Evolutionary conservation across 2,797 vertebrate genomes (phyloP), one percentile per base, ranked within the genome.

Genomic region (Anabacerthia variegaticeps): DNA sequence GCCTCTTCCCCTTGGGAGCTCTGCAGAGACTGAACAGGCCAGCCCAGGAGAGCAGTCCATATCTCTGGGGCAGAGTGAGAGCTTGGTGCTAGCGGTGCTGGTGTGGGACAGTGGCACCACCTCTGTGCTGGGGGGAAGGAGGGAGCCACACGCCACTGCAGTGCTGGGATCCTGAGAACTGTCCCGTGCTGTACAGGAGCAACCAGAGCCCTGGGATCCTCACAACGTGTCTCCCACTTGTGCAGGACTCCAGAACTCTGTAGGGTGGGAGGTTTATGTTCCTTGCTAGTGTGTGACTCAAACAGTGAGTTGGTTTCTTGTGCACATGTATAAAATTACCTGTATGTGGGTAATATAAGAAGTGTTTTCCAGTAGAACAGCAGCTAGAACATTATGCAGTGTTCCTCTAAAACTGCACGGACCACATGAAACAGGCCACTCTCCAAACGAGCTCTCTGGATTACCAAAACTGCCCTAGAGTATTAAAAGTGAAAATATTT

Each of bases 101-200:
- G 52, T 20, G 12, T 32, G 52, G 30, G 52, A 13, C 30, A 54
- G 52, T 9, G 12, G 52, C 52, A 54, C 30, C 32, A 32, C 30
- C 30, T 54, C 52, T 54, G 30, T 7, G 39, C 39, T 15, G 22
- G 28, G 26, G 46, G n/a, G 21, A 39, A 36, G 74, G 22, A 37
- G 24, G 28, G 44, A 37, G 43, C 16, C 24, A 19, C 49, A 19
- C 0, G 2, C 73, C 51, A 23, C 30, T 13, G 14, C 4, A 3
- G n/a, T 5, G 21, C 78, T 39, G 83, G 76, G 37, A 41, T 36
- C 62, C 48, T 0, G 2, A 32, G 71, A 34, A 52, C 30, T 9
- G 37, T 34, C 49, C 51, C 3, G 0, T 26, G 68, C 32, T 1
- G 3, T 14, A 12, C 1, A 0, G 14, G 32, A 32, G 13, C 30